Evolutionary conservation across 92 coral and sea anemone genomes (phyloP).

Genomic region (Zoanthus sansibaricus): DNA sequence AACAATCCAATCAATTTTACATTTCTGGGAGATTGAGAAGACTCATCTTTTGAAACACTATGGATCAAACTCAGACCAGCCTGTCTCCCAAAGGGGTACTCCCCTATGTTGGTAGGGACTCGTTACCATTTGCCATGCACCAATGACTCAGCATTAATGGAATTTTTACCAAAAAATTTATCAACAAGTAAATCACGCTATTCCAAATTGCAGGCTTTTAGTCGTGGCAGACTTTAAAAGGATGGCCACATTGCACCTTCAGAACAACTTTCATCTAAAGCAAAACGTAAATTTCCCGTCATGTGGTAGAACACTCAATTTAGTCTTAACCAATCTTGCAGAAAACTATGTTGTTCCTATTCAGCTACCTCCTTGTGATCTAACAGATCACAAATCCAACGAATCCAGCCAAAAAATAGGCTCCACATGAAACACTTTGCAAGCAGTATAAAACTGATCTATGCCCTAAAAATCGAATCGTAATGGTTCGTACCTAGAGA

Average conservation of each 20-base stretch:
- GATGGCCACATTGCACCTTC: neutral
- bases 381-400: neutral
- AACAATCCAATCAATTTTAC: slow-evolving; percentile 34
- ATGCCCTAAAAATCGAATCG: too few species aligned
- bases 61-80: slow-evolving; percentile 29
- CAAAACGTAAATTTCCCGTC: neutral
- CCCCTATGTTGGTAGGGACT: slow-evolving; percentile 39
- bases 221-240: neutral
- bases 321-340: neutral
- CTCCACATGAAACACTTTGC: too few species aligned
- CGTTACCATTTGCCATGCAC: slow-evolving; percentile 58
- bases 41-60: slow-evolving; percentile 5
- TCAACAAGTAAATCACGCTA: neutral
- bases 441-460: too few species aligned
- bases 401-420: too few species aligned
- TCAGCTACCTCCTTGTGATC: neutral
- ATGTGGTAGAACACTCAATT: neutral
- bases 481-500: too few species aligned
- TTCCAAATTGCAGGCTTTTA: neutral
- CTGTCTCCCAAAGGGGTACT: slow-evolving; percentile 62
- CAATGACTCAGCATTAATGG: slow-evolving; percentile 13
- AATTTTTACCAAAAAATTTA: neutral
- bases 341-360: neutral
- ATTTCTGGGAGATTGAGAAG: slow-evolving; percentile 23
- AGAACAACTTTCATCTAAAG: neutral